Base-by-base conservation (phyloP, 2,888 invertebrate species). In the Lithophane leautieri region DNA sequence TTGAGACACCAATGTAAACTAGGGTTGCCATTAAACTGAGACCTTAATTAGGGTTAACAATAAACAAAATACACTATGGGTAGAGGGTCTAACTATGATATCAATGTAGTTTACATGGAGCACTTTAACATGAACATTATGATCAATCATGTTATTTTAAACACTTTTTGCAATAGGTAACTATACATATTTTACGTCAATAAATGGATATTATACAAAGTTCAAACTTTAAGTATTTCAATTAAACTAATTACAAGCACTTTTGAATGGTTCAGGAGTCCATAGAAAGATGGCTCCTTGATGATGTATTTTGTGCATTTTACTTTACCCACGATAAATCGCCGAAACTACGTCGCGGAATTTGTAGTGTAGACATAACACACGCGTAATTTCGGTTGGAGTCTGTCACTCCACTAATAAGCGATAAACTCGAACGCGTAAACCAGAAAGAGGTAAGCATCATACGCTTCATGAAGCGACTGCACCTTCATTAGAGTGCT, bases 401-500 rank as follows among this genome's bases (percentile, higher is more conserved):
- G 28, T 50, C 1, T 66, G 22, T 47, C 47, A 2, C n/a, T 19
- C 7, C 58, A 58, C 28, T 66, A 69, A 72, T 68, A 72, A 60
- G 44, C 63, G 9, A 61, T 76, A 73, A 76, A 75, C 47, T 62
- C n/a, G 19, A 25, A 61, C 28, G 65, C 62, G 54, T 72, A 40
- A 84, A 76, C 71, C 54, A 75, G 65, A 80, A 75, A 73, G 25
- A 58, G 63, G n/a, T 34, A 58, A 68, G 40, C 52, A 81, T 70
- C 63, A 70, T 52, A 28, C 60, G 62, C 72, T 72, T 52, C 68
- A 80, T 80, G 76, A 73, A 65, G 63, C 60, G 56, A 52, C 63
- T 76, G 54, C 60, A 56, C 62, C 72, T 84, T 82, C 68, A 82
- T 82, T 81, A 82, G 61, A 73, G 70, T 68, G 56, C 42, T n/a